These are phyloP conservation scores for Nephotettix cincticeps DNA, from an alignment of 1,140 invertebrate genomes.

Conservation along the genomic window DNA sequence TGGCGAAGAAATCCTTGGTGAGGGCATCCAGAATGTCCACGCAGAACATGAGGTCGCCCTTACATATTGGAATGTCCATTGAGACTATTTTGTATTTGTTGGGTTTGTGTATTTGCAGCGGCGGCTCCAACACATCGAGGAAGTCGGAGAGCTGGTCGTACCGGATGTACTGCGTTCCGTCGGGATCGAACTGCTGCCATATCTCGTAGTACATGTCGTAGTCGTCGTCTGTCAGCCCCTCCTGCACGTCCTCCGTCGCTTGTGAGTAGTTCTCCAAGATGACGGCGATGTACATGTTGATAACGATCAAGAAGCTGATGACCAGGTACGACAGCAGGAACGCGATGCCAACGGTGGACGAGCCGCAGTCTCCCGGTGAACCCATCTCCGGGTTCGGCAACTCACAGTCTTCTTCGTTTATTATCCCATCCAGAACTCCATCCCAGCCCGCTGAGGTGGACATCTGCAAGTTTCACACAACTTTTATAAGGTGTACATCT, in stretches of 20 bases:
- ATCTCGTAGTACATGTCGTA: slow-evolving; percentile 99
- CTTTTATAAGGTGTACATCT: too few species aligned
- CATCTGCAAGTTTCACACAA: slow-evolving; percentile 87
- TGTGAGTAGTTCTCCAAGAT: slow-evolving; percentile 98
- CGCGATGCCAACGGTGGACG: slow-evolving; percentile 87
- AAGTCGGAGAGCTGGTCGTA: slow-evolving; percentile 94
- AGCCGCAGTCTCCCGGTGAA: slow-evolving; percentile 88
- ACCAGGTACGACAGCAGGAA: slow-evolving; percentile 95
- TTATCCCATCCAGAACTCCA: slow-evolving; percentile 91
- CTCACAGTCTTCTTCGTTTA: slow-evolving; percentile 92
- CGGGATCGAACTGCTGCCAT: slow-evolving; percentile 97
- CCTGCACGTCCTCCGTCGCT: slow-evolving; percentile 97
- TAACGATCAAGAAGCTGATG: slow-evolving; percentile 97
- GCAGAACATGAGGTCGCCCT: slow-evolving; percentile 94
- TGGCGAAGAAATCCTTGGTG: slow-evolving; percentile 93
- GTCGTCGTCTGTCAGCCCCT: slow-evolving; percentile 96
- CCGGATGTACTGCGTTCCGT: slow-evolving; percentile 95
- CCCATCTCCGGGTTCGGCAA: slow-evolving; percentile 82
- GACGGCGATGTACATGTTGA: slow-evolving; percentile 99
- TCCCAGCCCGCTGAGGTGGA: slow-evolving; percentile 98
- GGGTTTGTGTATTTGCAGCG: slow-evolving; percentile 94
- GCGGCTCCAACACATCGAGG: slow-evolving; percentile 90
- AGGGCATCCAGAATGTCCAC: slow-evolving; percentile 96
- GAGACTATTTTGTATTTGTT: slow-evolving; percentile 99
- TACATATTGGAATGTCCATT: slow-evolving; percentile 98